Evolutionary conservation across 2,113 vertebrate species (phyloP), one percentile per base, ranked within the genome.

Genomic region (Panthera tigris): DNA sequence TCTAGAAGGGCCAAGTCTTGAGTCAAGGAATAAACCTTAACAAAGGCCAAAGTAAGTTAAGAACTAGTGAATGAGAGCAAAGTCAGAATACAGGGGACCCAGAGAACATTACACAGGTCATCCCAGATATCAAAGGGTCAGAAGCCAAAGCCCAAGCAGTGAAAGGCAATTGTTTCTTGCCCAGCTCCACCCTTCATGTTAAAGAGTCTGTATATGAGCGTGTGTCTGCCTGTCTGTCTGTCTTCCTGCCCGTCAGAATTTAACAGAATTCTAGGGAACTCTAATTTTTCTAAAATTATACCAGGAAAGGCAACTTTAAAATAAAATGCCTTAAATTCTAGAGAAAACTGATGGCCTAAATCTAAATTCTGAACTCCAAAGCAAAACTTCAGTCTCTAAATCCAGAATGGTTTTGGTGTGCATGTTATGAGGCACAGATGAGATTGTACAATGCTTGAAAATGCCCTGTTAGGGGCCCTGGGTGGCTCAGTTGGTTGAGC

Each of bases 231-330:
- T 68, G 4, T 7, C n/a, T 50, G 11, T 73, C 16, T 82, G 33
- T 86, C 55, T 27, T 45, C 45, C 45, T 45, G 45, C 45, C 45
- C 7, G 19, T 65, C 6, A 83, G 15, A 83, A 71, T 81, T 94
- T 89, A 92, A 31, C 8, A 92, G 36, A 82, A 16, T 50, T 82
- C 66, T 88, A 66, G 45, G 19, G 1, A 91, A 33, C 4, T 19
- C 12, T 11, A 76, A 91, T 71, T 79, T 82, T 81, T 52, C 23
- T 90, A 16, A 57, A 95, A 95, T 87, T 83, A 19, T 79, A 91
- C 73, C 41, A 83, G 52, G 1, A 82, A 96, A 97, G 89, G 41
- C 33, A 96, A 92, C 31, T 92, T 78, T 86, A 74, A 93, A 93
- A 93, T 27, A 93, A 93, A 88, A 31, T 39, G 45, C 52, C 27